phyloP scores from a whole-genome alignment of 2,888 invertebrate species.

The Sericinus montela region DNA sequence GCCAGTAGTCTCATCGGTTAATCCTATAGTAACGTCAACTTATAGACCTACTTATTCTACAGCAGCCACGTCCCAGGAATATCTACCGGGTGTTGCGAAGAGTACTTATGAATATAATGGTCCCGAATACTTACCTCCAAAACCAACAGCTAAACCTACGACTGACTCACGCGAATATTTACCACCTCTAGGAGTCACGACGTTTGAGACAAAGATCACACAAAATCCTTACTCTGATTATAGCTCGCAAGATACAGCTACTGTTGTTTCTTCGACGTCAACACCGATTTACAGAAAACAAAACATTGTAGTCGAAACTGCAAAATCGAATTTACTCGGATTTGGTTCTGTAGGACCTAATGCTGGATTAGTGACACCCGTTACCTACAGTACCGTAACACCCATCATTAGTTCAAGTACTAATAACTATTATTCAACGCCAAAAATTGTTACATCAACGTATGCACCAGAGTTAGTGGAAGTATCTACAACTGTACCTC shows the following conservation, averaged over 20 bases:
- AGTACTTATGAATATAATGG: constrained; percentile 38
- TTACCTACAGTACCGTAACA: constrained; percentile 54
- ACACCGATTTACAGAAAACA: constrained; percentile 46
- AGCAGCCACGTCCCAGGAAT: constrained; percentile 37
- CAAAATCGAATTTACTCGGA: constrained; percentile 58
- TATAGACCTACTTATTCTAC: constrained; percentile 50
- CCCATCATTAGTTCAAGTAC: constrained; percentile 45
- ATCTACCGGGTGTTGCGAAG: constrained; percentile 30
- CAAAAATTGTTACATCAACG: constrained; percentile 33
- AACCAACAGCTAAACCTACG: constrained; percentile 30
- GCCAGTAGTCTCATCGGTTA: constrained; percentile 46
- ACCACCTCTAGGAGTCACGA: constrained; percentile 25
- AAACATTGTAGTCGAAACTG: constrained; percentile 59
- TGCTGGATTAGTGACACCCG: constrained; percentile 53
- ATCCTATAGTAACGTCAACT: constrained; percentile 33
- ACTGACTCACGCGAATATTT: constrained; percentile 20
- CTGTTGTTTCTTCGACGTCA: constrained; percentile 30
- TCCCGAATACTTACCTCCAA: constrained; percentile 60
- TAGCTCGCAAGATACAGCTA: constrained; percentile 25
- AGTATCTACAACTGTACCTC: constrained; percentile 26
- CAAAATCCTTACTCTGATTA: constrained; percentile 50
- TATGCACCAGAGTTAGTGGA: constrained; percentile 34
- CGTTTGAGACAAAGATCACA: constrained; percentile 29
- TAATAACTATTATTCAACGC: constrained; percentile 28
- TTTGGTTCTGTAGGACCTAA: constrained; percentile 56